These are phyloP conservation scores for Myotis lucifugus DNA, from an alignment of 2,113 vertebrate genomes.

Conservation along the genomic window DNA sequence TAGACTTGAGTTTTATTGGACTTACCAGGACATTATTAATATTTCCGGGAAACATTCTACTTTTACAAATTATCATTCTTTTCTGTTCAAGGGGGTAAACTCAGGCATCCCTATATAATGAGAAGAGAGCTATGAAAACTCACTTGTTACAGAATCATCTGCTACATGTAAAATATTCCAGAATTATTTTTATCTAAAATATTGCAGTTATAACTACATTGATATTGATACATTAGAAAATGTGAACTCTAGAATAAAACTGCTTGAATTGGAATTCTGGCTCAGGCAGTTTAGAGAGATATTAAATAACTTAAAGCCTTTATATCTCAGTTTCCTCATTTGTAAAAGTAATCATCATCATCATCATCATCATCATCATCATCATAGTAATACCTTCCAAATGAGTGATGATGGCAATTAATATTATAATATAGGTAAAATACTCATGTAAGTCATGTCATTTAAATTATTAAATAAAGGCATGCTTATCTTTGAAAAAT, in stretches of 20 bases:
- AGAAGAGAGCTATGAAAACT: neutral
- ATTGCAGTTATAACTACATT: neutral
- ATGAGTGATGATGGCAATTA: neutral
- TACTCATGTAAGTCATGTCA: neutral
- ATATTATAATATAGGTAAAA: neutral
- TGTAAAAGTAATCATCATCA: neutral
- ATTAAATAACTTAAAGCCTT: neutral
- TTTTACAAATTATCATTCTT: neutral
- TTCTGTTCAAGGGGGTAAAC: neutral
- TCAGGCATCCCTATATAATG: neutral
- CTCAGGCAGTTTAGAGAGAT: neutral
- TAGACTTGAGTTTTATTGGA: neutral
- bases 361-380: too few species aligned
- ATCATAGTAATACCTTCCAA: neutral
- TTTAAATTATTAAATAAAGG: neutral
- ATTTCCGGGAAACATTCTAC: neutral
- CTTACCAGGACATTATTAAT: conserved; percentile 4
- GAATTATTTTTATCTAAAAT: neutral
- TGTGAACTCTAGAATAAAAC: neutral
- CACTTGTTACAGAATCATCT: neutral
- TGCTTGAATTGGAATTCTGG: neutral
- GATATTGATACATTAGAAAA: neutral
- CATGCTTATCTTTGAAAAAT: neutral
- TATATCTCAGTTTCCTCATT: neutral
- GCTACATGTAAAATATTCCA: neutral